These are phyloP conservation scores for Aplochiton taeniatus DNA, from an alignment of 2,797 vertebrate species.

Conservation along the genomic window DNA sequence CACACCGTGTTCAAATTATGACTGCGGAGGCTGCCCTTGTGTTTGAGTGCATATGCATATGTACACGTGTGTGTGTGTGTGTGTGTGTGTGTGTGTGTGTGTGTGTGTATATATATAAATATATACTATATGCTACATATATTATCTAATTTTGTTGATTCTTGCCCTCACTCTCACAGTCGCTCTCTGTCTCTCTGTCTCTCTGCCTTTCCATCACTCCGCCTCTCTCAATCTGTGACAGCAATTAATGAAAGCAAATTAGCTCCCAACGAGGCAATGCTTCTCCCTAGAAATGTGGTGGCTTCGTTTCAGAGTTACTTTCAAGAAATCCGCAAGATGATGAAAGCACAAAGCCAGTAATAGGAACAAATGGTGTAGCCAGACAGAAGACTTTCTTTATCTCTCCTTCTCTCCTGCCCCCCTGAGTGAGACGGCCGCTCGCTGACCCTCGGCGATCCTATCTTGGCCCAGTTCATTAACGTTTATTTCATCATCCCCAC, in stretches of 20 bases:
- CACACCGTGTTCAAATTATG: not conserved
- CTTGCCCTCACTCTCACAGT: too few species aligned
- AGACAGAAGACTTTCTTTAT: not conserved
- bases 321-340: not conserved
- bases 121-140: too few species aligned
- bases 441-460: conserved; percentile 10
- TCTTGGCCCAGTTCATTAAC: conserved; percentile 1
- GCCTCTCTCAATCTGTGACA: conserved; percentile 21
- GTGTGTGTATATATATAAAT: too few species aligned
- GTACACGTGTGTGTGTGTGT: not conserved
- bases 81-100: too few species aligned
- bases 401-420: not conserved
- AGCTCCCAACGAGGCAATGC: conserved; percentile 19
- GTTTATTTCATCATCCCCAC: not conserved
- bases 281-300: conserved; percentile 16
- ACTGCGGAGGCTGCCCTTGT: not conserved
- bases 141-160: too few species aligned
- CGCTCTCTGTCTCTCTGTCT: conserved; percentile 23
- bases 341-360: conserved; percentile 1
- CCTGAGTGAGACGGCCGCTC: not conserved
- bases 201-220: conserved; percentile 18
- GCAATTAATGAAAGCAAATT: conserved; percentile 19
- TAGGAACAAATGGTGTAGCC: not conserved
- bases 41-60: not conserved
- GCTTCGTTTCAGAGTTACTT: not conserved